Conservation (phyloP, 2,888 invertebrate species). For the Dynastes grantii region DNA sequence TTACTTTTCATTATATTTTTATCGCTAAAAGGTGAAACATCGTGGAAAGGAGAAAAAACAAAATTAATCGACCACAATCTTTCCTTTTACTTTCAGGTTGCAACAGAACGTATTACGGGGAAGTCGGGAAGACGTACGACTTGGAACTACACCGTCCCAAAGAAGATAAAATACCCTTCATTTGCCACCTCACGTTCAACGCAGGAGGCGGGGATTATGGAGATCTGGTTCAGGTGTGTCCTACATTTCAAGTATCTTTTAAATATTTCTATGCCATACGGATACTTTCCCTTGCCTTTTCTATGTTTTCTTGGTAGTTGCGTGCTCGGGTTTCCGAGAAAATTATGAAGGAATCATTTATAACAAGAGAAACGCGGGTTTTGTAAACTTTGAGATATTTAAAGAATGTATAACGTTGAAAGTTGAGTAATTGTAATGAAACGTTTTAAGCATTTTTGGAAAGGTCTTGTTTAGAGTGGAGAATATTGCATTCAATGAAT, state of each 20-base stretch:
- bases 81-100: constrained; percentile 78
- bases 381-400: neutral
- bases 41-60: neutral
- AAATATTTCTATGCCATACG: neutral
- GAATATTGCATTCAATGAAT: no score
- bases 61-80: constrained; percentile 13
- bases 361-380: neutral
- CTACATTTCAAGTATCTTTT: constrained; percentile 13
- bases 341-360: neutral
- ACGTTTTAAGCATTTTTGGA: no score
- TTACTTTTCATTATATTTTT: neutral
- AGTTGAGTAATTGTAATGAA: no score
- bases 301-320: neutral
- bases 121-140: constrained; percentile 89
- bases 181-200: constrained; percentile 89
- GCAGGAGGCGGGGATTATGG: constrained; percentile 88
- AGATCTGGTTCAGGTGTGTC: constrained; percentile 86
- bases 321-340: neutral
- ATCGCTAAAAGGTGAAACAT: neutral
- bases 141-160: constrained; percentile 89
- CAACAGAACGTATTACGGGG: constrained; percentile 92
- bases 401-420: no score
- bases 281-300: neutral
- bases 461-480: no score
- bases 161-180: constrained; percentile 89